These are phyloP conservation scores for Trissolcus basalis DNA, from an alignment of 1,140 invertebrate genomes.

Conservation along the genomic window DNA sequence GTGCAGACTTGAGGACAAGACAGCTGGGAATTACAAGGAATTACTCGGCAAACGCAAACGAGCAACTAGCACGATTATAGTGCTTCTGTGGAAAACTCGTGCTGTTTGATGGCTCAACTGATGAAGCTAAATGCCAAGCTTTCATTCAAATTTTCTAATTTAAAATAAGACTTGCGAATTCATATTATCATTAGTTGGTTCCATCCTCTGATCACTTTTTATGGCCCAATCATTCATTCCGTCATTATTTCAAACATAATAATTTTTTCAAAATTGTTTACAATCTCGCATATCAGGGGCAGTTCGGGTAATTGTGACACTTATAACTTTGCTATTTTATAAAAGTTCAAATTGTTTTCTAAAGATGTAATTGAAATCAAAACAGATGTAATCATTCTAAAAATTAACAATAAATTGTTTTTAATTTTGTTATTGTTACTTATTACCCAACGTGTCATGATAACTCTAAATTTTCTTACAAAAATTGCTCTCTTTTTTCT, in stretches of 20 bases:
- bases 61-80: conserved; percentile 56
- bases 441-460: no score
- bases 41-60: conserved; percentile 58
- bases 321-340: no score
- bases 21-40: conserved; percentile 55
- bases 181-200: neutral
- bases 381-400: no score
- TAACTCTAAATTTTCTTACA: no score
- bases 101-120: conserved; percentile 53
- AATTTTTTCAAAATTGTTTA: no score
- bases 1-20: conserved; percentile 54
- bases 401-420: no score
- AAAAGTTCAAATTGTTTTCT: no score
- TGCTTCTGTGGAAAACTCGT: conserved; percentile 54
- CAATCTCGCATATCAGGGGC: no score
- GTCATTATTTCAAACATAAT: neutral
- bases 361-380: no score
- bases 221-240: neutral
- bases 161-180: conserved; percentile 45
- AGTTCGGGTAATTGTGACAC: no score
- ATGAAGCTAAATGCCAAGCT: conserved; percentile 57
- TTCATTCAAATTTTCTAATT: conserved; percentile 58
- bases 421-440: no score
- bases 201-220: conserved; percentile 16
- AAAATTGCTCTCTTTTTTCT: no score